These are phyloP conservation scores for Ypsolopha sequella DNA, from an alignment of 2,888 invertebrate species.

Conservation along the genomic window DNA sequence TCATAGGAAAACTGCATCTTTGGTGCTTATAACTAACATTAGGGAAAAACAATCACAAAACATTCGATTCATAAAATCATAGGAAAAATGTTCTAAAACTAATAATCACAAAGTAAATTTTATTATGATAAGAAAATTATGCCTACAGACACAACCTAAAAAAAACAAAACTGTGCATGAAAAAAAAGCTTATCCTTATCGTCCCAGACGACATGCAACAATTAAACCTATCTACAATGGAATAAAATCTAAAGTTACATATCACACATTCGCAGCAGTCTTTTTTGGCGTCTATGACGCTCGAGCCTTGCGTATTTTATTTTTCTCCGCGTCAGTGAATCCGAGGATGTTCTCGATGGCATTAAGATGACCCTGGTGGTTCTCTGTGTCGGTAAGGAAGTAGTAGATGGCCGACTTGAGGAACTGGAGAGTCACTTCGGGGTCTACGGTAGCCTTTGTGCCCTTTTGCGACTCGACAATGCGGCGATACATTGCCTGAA, in stretches of 20 bases:
- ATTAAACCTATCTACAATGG: slow-evolving; percentile 34
- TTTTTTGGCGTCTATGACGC: slow-evolving; percentile 31
- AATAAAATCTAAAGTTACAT: slow-evolving; percentile 26
- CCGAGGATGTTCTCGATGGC: slow-evolving; percentile 94
- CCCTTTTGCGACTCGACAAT: slow-evolving; percentile 82
- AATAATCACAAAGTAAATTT: background rate
- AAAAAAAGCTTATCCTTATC: slow-evolving; percentile 13
- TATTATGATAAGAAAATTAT: slow-evolving; percentile 1
- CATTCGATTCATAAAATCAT: slow-evolving; percentile 35
- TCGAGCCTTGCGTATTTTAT: slow-evolving; percentile 81
- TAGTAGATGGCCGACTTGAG: slow-evolving; percentile 94
- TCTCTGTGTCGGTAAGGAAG: slow-evolving; percentile 91
- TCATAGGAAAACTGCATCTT: slow-evolving; percentile 48
- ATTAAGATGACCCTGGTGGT: slow-evolving; percentile 87
- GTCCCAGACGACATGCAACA: slow-evolving; percentile 31
- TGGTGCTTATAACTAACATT: slow-evolving; percentile 38
- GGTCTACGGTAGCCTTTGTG: slow-evolving; percentile 81
- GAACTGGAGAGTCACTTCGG: slow-evolving; percentile 93
- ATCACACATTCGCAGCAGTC: slow-evolving; percentile 56
- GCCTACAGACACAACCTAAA: background rate
- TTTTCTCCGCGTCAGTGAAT: slow-evolving; percentile 85
- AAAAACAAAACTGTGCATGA: slow-evolving; percentile 17
- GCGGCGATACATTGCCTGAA: slow-evolving; percentile 88
- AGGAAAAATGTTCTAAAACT: background rate
- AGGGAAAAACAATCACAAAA: slow-evolving; percentile 51